phyloP scores from a whole-genome alignment of 2,888 invertebrate species.

The Andricus quercusramuli region DNA sequence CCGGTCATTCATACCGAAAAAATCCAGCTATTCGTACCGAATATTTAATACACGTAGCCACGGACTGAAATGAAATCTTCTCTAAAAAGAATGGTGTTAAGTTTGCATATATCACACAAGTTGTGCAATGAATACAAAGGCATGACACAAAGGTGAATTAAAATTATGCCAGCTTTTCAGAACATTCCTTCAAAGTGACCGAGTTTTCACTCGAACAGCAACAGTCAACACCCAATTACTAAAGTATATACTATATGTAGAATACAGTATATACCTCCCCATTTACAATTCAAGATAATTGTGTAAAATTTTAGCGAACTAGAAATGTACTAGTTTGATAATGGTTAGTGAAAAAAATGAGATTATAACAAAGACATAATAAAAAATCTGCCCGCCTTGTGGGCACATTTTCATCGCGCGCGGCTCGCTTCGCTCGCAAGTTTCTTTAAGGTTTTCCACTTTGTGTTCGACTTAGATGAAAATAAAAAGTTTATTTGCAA shows the following conservation, averaged over 20 bases:
- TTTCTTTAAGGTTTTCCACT: too few species aligned
- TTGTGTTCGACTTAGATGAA: too few species aligned
- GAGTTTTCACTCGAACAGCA: neutral
- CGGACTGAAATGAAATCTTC: neutral
- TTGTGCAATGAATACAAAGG: neutral
- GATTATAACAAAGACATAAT: too few species aligned
- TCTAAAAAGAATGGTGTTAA: neutral
- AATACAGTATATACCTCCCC: neutral
- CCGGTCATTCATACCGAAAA: too few species aligned
- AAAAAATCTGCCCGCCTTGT: too few species aligned
- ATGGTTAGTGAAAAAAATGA: too few species aligned
- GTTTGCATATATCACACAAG: neutral
- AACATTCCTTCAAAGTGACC: conserved; percentile 20
- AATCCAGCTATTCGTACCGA: too few species aligned
- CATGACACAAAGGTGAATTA: neutral
- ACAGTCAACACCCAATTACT: conserved; percentile 19
- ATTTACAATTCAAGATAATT: neutral
- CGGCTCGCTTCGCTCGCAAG: too few species aligned
- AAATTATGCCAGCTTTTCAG: conserved; percentile 3
- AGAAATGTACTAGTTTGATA: neutral
- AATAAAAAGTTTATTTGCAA: too few species aligned
- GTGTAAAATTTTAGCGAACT: neutral
- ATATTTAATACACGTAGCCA: too few species aligned
- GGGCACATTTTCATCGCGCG: too few species aligned
- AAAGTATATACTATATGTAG: neutral